Evolutionary conservation across 2,797 vertebrate genomes (phyloP).

Genomic region (Myripristis murdjan): DNA sequence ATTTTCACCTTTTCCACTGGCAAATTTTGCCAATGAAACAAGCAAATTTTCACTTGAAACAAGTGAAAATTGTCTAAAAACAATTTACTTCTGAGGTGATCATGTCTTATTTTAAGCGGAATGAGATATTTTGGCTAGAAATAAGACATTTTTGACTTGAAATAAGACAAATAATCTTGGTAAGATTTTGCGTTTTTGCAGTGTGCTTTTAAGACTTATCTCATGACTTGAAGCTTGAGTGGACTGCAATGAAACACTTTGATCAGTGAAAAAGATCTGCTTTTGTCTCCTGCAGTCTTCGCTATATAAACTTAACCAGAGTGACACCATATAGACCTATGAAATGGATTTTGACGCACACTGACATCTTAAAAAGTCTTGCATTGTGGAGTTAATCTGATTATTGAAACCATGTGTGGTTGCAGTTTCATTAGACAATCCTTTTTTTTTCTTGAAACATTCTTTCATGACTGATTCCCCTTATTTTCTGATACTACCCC

Average conservation of each 20-base stretch:
- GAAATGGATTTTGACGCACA: conserved; percentile 41
- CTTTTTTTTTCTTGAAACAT: background rate
- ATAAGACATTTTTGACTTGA: too few relatives aligned
- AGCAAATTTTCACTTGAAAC: too few relatives aligned
- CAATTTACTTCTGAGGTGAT: too few relatives aligned
- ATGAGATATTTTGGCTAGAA: too few relatives aligned
- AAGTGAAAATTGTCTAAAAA: too few relatives aligned
- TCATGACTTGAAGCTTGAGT: background rate
- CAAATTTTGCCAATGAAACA: too few relatives aligned
- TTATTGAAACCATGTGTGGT: conserved; percentile 19
- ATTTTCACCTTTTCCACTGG: too few relatives aligned
- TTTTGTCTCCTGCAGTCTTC: conserved; percentile 55
- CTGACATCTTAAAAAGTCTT: conserved; percentile 12
- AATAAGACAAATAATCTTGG: too few relatives aligned
- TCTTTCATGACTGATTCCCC: background rate
- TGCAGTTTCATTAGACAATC: background rate
- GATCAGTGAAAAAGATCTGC: background rate
- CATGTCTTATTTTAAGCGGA: too few relatives aligned
- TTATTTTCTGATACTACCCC: background rate
- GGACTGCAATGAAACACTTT: conserved; percentile 13
- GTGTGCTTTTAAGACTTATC: background rate
- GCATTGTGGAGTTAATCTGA: conserved; percentile 24
- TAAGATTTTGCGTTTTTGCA: too few relatives aligned
- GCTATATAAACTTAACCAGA: conserved; percentile 39
- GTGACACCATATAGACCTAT: conserved; percentile 43